A percentile compares a stretch with the other conserved stretches of the same genome.
Evolutionary conservation across 2,113 vertebrate genomes (phyloP).

Genomic region (Toxotes jaculatrix): DNA sequence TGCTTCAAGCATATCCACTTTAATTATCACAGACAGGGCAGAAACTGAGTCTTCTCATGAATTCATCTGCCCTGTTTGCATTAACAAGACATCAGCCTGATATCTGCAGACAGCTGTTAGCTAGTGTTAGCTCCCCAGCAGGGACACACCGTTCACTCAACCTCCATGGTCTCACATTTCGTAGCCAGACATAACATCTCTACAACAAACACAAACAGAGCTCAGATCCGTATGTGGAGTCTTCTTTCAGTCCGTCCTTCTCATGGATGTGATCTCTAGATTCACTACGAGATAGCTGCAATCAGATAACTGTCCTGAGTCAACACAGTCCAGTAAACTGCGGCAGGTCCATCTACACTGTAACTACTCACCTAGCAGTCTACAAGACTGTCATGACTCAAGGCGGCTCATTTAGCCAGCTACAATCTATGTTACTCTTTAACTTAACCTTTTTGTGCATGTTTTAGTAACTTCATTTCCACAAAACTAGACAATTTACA

Average conservation of each 20-base stretch:
- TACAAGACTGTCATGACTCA: background rate
- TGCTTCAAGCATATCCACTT: constrained; percentile 1
- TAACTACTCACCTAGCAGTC: background rate
- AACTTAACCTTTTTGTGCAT: background rate
- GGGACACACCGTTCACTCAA: background rate
- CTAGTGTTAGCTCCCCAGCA: constrained; percentile 1
- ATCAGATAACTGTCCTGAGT: background rate
- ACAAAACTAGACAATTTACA: background rate
- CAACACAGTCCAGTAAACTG: background rate
- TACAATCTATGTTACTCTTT: background rate
- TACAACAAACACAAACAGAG: background rate
- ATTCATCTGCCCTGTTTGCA: constrained; percentile 16
- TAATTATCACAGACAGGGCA: constrained; percentile 17
- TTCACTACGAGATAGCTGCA: no score
- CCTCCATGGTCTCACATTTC: background rate
- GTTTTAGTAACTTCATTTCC: background rate
- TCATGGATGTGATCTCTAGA: background rate
- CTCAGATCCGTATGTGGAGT: background rate
- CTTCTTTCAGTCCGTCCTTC: background rate
- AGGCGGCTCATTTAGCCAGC: background rate
- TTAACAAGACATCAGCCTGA: constrained; percentile 10
- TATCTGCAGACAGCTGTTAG: constrained; percentile 1
- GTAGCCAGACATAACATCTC: background rate
- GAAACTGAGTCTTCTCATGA: constrained; percentile 10
- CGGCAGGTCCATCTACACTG: no score